These are phyloP conservation scores for Plutella xylostella DNA, from an alignment of 2,888 invertebrate genomes.

Conservation along the genomic window DNA sequence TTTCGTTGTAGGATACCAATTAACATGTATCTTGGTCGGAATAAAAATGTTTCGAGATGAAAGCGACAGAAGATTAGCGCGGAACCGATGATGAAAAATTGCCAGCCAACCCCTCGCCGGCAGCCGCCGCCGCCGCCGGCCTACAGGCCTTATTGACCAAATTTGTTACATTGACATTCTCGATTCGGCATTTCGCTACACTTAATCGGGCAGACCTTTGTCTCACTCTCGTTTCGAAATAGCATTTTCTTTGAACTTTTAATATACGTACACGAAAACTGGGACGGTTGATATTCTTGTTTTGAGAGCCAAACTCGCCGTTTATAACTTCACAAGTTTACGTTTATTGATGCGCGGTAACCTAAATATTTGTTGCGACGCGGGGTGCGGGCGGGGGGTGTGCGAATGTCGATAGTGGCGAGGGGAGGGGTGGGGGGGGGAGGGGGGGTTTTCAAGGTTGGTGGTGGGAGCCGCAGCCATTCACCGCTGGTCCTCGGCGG, in stretches of 20 bases:
- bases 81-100: no score
- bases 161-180: neutral
- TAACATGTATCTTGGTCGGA: no score
- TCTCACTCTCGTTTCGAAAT: neutral
- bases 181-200: neutral
- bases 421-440: constrained; percentile 58
- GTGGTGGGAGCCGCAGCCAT: constrained; percentile 55
- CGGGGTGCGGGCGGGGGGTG: constrained; percentile 1
- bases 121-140: no score
- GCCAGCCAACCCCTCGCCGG: no score
- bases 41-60: no score
- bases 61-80: no score
- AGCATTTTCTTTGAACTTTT: constrained; percentile 1
- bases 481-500: constrained; percentile 56
- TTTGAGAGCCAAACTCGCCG: neutral
- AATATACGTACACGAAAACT: neutral
- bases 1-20: no score
- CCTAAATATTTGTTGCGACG: neutral
- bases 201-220: neutral
- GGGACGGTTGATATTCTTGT: constrained; percentile 3
- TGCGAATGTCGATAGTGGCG: constrained; percentile 30
- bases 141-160: no score
- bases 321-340: neutral
- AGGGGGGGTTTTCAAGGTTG: no score
- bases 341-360: neutral